Percentiles rank a stretch among this genome's conserved stretches.
phyloP scores from a whole-genome alignment of 1,140 invertebrate species.

The Eumaeus atala region DNA sequence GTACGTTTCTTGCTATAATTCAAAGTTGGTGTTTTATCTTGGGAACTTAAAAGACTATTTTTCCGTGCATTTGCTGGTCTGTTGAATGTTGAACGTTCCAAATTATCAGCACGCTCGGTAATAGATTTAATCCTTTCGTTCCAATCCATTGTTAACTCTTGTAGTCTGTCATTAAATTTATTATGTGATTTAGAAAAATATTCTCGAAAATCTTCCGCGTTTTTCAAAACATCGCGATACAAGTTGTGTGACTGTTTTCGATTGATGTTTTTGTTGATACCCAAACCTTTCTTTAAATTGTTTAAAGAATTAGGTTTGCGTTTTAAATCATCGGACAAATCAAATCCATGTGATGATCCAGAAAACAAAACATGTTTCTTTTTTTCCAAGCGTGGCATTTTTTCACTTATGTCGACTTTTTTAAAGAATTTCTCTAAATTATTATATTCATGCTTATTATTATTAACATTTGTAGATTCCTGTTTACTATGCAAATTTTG shows the following conservation, averaged over 20 bases:
- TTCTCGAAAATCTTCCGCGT: constrained; percentile 31
- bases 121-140: constrained; percentile 38
- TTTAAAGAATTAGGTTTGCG: constrained; percentile 20
- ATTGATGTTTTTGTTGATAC: constrained; percentile 17
- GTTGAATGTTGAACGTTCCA: neutral
- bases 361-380: constrained; percentile 10
- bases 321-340: constrained; percentile 18
- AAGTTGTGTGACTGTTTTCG: constrained; percentile 24
- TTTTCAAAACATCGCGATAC: constrained; percentile 20
- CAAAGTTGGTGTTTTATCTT: neutral
- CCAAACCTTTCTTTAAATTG: constrained; percentile 21
- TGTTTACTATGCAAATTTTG: constrained; percentile 18
- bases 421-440: neutral
- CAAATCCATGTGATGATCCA: constrained; percentile 7
- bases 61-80: constrained; percentile 14
- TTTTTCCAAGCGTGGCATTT: constrained; percentile 2
- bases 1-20: neutral
- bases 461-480: neutral
- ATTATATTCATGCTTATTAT: neutral
- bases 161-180: constrained; percentile 41
- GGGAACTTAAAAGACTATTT: neutral
- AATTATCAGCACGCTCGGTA: constrained; percentile 26
- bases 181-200: constrained; percentile 31
- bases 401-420: neutral
- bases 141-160: constrained; percentile 39